Conservation (phyloP, 2,888 invertebrate species). For the Agriopis aurantiaria region DNA sequence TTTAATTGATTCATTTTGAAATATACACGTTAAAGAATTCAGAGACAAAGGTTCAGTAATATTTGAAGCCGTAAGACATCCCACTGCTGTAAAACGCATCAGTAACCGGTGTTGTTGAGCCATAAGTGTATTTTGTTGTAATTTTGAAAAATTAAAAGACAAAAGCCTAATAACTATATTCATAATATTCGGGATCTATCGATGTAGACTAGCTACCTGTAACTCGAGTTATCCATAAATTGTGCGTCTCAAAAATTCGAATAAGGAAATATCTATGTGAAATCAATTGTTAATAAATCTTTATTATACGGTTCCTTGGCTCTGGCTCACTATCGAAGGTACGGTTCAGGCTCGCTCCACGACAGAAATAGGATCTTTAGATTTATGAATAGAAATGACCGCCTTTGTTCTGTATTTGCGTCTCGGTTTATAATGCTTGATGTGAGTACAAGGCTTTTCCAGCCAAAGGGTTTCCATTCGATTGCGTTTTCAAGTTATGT, state of each 20-base stretch:
- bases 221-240: constrained; percentile 36
- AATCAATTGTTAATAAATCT: constrained; percentile 45
- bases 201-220: constrained; percentile 25
- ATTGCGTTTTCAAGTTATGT: not conserved
- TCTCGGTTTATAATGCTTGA: constrained; percentile 28
- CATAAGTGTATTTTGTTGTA: not conserved
- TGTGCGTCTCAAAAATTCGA: constrained; percentile 35
- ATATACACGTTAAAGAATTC: no score
- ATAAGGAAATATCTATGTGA: constrained; percentile 39
- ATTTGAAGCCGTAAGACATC: no score
- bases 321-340: constrained; percentile 38
- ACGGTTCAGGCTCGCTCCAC: constrained; percentile 23
- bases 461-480: constrained; percentile 1
- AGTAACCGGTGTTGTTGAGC: not conserved
- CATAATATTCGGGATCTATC: constrained; percentile 5
- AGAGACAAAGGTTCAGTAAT: no score
- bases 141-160: not conserved
- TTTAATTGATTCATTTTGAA: no score
- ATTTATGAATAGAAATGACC: constrained; percentile 39
- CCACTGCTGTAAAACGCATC: no score
- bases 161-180: constrained; percentile 3
- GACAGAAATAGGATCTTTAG: constrained; percentile 31
- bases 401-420: constrained; percentile 32
- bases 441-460: constrained; percentile 8
- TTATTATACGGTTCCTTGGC: constrained; percentile 45